Percentiles rank a stretch among this genome's conserved stretches.
phyloP scores from a whole-genome alignment of 2,888 invertebrate species.

The Drosophila macrospina region DNA sequence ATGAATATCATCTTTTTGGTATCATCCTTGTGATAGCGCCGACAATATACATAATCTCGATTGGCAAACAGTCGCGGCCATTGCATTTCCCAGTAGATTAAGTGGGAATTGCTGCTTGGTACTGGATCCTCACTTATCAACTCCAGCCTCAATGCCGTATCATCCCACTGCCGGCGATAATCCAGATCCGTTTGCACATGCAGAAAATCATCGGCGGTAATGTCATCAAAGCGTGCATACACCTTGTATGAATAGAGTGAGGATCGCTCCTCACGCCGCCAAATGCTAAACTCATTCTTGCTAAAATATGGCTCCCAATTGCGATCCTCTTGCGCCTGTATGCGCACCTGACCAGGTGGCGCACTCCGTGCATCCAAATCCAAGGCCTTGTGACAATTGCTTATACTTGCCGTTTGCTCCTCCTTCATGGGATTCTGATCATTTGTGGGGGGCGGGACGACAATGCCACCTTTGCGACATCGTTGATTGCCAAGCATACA shows the following conservation, averaged over 20 bases:
- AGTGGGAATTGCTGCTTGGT: conserved; percentile 88
- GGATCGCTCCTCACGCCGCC: conserved; percentile 90
- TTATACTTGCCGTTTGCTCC: conserved; percentile 81
- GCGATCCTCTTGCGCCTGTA: conserved; percentile 66
- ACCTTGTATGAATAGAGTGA: conserved; percentile 94
- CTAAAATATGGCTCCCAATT: conserved; percentile 91
- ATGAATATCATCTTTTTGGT: conserved; percentile 88
- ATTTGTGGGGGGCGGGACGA: not conserved
- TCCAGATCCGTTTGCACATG: conserved; percentile 92
- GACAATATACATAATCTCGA: conserved; percentile 93
- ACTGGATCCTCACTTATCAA: conserved; percentile 89
- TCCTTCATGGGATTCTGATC: conserved; percentile 24
- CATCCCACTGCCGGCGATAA: conserved; percentile 93
- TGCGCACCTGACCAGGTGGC: conserved; percentile 56
- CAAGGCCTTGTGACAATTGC: conserved; percentile 84
- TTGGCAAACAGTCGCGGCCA: conserved; percentile 95
- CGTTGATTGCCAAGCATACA: conserved; percentile 77
- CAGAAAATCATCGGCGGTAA: conserved; percentile 92
- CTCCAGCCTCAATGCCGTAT: conserved; percentile 90
- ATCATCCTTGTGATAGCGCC: conserved; percentile 88
- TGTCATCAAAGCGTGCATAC: conserved; percentile 92
- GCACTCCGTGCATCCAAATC: conserved; percentile 32
- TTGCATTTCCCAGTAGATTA: conserved; percentile 95
- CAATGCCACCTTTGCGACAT: conserved; percentile 59
- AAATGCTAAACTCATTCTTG: conserved; percentile 91